phyloP scores from a whole-genome alignment of 2,888 invertebrate genomes.

The Cynaeus angustus region DNA sequence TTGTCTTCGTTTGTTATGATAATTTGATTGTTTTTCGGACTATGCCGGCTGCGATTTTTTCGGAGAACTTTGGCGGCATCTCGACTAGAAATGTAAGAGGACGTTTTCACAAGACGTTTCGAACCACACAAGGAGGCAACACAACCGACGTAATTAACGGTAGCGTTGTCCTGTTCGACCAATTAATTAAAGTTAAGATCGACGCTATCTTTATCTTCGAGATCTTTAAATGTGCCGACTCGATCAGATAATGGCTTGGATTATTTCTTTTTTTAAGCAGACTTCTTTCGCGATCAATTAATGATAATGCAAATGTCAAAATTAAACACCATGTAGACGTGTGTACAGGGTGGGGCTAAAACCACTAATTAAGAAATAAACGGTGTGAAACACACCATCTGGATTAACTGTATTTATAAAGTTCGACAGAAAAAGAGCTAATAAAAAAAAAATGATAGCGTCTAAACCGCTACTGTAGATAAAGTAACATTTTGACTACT shows the following conservation, averaged over 20 bases:
- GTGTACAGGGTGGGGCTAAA: constrained; percentile 1
- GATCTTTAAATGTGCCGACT: constrained; percentile 42
- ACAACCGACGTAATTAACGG: constrained; percentile 49
- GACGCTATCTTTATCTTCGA: constrained; percentile 43
- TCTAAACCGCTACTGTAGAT: too few relatives aligned
- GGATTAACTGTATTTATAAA: too few relatives aligned
- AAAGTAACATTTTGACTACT: too few relatives aligned
- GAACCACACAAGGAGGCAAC: constrained; percentile 46
- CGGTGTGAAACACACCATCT: too few relatives aligned
- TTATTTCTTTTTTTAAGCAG: constrained; percentile 5
- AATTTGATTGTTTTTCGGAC: constrained; percentile 31
- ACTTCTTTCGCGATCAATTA: constrained; percentile 19
- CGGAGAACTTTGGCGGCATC: constrained; percentile 16
- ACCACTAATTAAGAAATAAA: neutral
- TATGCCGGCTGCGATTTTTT: constrained; percentile 31
- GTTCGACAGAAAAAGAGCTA: too few relatives aligned
- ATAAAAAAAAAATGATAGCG: too few relatives aligned
- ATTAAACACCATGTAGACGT: constrained; percentile 11
- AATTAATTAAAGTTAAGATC: constrained; percentile 65
- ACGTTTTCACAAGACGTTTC: constrained; percentile 23
- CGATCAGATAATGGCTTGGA: constrained; percentile 29
- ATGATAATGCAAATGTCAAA: constrained; percentile 22
- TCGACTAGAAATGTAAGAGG: constrained; percentile 8
- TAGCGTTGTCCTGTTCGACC: constrained; percentile 59
- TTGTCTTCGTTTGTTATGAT: constrained; percentile 26